Percentiles rank a stretch among this genome's conserved stretches.
These are phyloP conservation scores for Nomada fabriciana DNA, from an alignment of 2,888 invertebrate genomes.

Conservation along the genomic window DNA sequence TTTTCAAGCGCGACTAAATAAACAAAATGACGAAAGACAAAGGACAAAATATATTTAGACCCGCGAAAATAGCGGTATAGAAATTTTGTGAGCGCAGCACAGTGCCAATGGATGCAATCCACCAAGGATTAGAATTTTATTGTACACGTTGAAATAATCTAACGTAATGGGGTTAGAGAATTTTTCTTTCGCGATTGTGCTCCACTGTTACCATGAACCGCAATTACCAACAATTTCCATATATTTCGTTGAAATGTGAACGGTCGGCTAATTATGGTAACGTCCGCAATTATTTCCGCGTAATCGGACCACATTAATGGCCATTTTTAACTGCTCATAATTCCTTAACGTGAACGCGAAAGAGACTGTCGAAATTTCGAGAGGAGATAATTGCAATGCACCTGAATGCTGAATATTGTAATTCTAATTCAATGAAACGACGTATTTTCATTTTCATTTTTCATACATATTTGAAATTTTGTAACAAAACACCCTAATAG, in stretches of 20 bases:
- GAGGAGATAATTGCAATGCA: slow-evolving; percentile 3
- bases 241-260: slow-evolving; percentile 55
- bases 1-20: too few relatives aligned
- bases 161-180: slow-evolving; percentile 10
- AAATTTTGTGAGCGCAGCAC: not conserved
- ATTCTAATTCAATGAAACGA: not conserved
- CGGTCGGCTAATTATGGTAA: slow-evolving; percentile 55
- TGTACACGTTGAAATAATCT: not conserved
- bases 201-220: slow-evolving; percentile 34
- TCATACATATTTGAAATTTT: too few relatives aligned
- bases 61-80: not conserved
- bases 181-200: slow-evolving; percentile 27
- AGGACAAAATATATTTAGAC: too few relatives aligned
- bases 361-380: slow-evolving; percentile 2
- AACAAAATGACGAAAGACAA: too few relatives aligned
- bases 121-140: too few relatives aligned
- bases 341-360: not conserved
- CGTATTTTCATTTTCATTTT: too few relatives aligned
- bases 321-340: slow-evolving; percentile 42
- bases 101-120: too few relatives aligned
- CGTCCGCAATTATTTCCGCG: slow-evolving; percentile 50
- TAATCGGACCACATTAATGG: slow-evolving; percentile 47
- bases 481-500: too few relatives aligned
- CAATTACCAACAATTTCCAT: slow-evolving; percentile 61
- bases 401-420: not conserved